Evolutionary conservation across 2,888 invertebrate species (phyloP), one percentile per base, ranked within the genome.

Genomic region (Hemicrepidius hirtus): DNA sequence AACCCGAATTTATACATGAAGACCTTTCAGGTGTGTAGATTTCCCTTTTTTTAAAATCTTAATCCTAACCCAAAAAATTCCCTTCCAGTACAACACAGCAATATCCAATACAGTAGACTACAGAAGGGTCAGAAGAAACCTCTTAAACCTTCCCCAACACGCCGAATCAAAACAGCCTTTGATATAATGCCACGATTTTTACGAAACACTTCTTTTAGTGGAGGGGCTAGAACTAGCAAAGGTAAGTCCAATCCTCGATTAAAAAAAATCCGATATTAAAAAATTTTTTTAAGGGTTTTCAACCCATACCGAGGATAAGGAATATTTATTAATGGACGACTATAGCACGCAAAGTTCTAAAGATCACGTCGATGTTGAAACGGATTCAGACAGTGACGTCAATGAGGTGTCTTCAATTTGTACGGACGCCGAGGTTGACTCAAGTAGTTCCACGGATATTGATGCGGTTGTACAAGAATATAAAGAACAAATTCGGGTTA

Each of bases 391-490:
- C 60, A 84, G 82, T 64, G 85, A 84, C 41, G 82, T 82, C 24
- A 79, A 82, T 41, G 83, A 84, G 60, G 76, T 79, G 69, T 80
- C 82, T 65, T 79, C 81, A 46, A 77, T 79, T 28, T 80, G 79
- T 44, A 79, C 79, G 24, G 84, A 82, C 35, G 83, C 74, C 50
- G 91, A 90, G 76, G 89, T 89, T 46, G 88, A 87, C n/a, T 92
- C 91, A 21, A 92, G 92, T 75, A 92, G 91, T 75, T 93, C 92
- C 0, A 94, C 94, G 0, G 94, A 94, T 80, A 93, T 94, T 66
- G 94, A 94, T 82, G 92, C 92, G 0, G 92, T 92, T 13, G 94
- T 94, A 0, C 93, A 93, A 80, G 94, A 94, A 82, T 94, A 94
- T 81, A 90, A 91, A 72, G 93, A 93, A 80, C 90, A 90, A 78